A percentile compares a stretch with the other conserved stretches of the same genome.
Evolutionary conservation across 1,140 invertebrate genomes (phyloP).

Genomic region (Drosophila orosa): DNA sequence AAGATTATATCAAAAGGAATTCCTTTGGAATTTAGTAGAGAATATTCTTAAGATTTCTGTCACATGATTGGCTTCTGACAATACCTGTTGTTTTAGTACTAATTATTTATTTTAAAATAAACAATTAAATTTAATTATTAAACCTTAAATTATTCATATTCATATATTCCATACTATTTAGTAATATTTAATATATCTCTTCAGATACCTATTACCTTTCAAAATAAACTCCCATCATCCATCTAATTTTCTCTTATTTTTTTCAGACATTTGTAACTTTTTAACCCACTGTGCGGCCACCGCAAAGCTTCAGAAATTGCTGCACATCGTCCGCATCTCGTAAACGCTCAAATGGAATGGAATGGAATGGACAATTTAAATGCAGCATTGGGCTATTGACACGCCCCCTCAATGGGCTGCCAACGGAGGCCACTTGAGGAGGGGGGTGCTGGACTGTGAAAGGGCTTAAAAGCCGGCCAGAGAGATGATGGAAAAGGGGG

Average conservation of each 20-base stretch:
- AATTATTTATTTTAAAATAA: background rate
- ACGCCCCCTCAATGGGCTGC: conserved; percentile 68
- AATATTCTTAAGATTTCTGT: too few relatives aligned
- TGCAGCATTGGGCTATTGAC: conserved; percentile 68
- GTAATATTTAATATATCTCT: too few relatives aligned
- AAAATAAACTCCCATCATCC: background rate
- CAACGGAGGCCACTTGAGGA: conserved; percentile 15
- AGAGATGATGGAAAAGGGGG: conserved; percentile 6
- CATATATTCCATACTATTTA: too few relatives aligned
- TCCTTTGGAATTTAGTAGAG: background rate
- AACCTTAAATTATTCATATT: background rate
- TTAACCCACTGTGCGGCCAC: conserved; percentile 4
- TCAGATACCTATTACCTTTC: background rate
- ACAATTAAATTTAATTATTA: background rate
- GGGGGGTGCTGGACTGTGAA: too few relatives aligned
- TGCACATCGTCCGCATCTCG: conserved; percentile 61
- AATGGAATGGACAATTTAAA: conserved; percentile 64
- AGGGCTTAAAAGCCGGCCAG: background rate
- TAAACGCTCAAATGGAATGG: conserved; percentile 68
- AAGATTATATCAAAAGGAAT: background rate
- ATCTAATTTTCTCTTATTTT: rapidly evolving
- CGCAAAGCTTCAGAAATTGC: conserved; percentile 46
- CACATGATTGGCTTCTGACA: background rate
- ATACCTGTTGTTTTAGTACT: background rate
- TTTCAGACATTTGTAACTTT: background rate